These are phyloP conservation scores for Hirundo rustica DNA, from an alignment of 2,797 vertebrate species.

Conservation along the genomic window DNA sequence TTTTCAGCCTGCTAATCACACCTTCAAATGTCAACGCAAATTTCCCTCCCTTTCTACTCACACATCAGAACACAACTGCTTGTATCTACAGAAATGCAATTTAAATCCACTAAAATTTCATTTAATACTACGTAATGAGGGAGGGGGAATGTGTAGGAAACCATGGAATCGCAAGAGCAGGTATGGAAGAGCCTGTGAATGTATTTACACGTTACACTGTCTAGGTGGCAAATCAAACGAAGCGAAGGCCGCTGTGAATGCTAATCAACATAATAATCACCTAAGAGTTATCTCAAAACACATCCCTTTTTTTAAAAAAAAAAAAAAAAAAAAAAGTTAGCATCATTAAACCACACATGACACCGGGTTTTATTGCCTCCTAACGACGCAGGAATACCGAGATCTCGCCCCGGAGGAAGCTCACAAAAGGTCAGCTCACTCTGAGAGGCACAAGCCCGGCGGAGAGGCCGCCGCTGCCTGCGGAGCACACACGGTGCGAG, in stretches of 20 bases:
- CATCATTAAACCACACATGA: background rate
- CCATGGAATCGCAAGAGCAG: background rate
- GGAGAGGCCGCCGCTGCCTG: background rate
- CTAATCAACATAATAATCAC: background rate
- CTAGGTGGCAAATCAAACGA: background rate
- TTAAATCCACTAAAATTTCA: background rate
- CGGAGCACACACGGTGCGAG: accelerated
- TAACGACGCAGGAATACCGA: background rate
- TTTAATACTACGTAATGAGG: background rate
- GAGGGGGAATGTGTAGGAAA: background rate
- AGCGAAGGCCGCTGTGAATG: background rate
- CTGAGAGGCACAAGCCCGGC: background rate
- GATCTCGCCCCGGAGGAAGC: background rate
- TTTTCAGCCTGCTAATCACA: background rate
- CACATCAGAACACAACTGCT: background rate
- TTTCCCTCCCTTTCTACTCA: background rate
- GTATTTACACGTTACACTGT: background rate
- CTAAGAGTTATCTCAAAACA: background rate
- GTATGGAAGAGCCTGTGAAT: background rate
- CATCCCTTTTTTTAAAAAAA: too few species aligned
- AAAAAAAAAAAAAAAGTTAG: background rate
- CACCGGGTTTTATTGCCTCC: background rate
- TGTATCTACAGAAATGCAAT: background rate
- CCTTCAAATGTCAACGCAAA: background rate
- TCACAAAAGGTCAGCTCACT: background rate